phyloP scores from a whole-genome alignment of 2,888 invertebrate species.

The Bimastos eiseni region DNA sequence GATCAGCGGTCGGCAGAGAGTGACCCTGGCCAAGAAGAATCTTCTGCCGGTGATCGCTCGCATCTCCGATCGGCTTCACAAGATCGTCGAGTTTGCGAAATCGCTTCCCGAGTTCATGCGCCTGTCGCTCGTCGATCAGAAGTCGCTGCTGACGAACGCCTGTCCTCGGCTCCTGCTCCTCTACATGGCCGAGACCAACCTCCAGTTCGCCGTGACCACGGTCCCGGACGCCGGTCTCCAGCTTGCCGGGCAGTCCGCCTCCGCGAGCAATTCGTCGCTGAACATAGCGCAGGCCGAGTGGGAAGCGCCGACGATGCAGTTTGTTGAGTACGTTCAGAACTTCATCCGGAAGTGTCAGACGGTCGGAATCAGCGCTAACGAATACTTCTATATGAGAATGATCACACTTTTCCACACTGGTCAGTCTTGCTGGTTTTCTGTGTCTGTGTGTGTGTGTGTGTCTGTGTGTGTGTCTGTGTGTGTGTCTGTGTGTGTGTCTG shows the following conservation, averaged over 20 bases:
- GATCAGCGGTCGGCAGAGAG: slow-evolving; percentile 47
- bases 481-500: background rate
- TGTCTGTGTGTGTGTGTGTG: background rate
- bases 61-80: slow-evolving; percentile 27
- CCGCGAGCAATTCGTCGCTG: slow-evolving; percentile 1
- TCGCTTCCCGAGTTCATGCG: slow-evolving; percentile 51
- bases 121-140: slow-evolving; percentile 55
- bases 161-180: slow-evolving; percentile 57
- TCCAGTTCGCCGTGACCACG: slow-evolving; percentile 59
- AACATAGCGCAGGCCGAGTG: background rate
- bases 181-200: slow-evolving; percentile 59
- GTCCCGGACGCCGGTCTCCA: background rate
- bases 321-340: slow-evolving; percentile 54
- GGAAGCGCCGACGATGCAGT: slow-evolving; percentile 51
- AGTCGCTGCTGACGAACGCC: slow-evolving; percentile 54
- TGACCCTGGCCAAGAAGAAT: slow-evolving; percentile 60
- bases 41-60: slow-evolving; percentile 51
- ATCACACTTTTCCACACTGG: slow-evolving; percentile 58
- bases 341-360: slow-evolving; percentile 58
- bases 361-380: slow-evolving; percentile 54
- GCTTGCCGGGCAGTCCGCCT: background rate
- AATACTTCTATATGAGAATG: slow-evolving; percentile 55
- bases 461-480: background rate
- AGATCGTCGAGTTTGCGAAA: slow-evolving; percentile 28
- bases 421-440: slow-evolving; percentile 39